These are phyloP conservation scores for Scaptomyza tumidula DNA, from an alignment of 2,888 invertebrate genomes.

Conservation along the genomic window DNA sequence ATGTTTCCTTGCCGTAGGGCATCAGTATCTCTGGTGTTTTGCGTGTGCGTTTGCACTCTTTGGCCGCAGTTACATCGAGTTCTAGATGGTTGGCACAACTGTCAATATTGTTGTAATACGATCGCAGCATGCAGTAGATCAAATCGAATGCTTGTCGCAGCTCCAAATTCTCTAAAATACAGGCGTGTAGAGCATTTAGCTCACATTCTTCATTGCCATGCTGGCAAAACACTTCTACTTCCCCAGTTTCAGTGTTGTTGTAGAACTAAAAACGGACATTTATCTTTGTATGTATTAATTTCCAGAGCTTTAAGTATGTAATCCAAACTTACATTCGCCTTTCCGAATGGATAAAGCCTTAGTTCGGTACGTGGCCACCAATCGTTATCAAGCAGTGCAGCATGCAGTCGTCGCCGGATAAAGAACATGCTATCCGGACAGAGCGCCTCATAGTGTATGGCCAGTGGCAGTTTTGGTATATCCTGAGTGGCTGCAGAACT, in stretches of 20 bases:
- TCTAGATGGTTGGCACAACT: constrained; percentile 66
- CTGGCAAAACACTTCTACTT: constrained; percentile 76
- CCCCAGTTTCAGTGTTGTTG: constrained; percentile 63
- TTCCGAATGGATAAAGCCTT: constrained; percentile 82
- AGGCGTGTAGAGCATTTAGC: constrained; percentile 83
- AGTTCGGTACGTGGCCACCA: constrained; percentile 74
- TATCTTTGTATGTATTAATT: too few relatives aligned
- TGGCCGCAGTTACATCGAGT: constrained; percentile 70
- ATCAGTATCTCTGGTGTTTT: constrained; percentile 75
- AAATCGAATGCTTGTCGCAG: constrained; percentile 70
- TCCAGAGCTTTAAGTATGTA: neutral
- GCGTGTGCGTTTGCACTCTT: constrained; percentile 70
- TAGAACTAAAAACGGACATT: constrained; percentile 53
- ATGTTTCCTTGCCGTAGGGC: constrained; percentile 79
- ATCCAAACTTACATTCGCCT: constrained; percentile 77
- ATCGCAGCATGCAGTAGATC: constrained; percentile 80
- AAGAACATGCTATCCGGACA: constrained; percentile 82
- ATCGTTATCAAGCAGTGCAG: constrained; percentile 67
- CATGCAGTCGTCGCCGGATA: constrained; percentile 72
- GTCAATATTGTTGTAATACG: constrained; percentile 61
- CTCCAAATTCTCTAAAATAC: constrained; percentile 79
- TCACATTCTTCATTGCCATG: constrained; percentile 82
- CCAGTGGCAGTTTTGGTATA: constrained; percentile 65
- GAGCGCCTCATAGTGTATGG: constrained; percentile 83
- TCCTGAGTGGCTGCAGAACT: neutral